phyloP scores from a whole-genome alignment of 2,113 vertebrate species.

The Gobiocypris rarus region DNA sequence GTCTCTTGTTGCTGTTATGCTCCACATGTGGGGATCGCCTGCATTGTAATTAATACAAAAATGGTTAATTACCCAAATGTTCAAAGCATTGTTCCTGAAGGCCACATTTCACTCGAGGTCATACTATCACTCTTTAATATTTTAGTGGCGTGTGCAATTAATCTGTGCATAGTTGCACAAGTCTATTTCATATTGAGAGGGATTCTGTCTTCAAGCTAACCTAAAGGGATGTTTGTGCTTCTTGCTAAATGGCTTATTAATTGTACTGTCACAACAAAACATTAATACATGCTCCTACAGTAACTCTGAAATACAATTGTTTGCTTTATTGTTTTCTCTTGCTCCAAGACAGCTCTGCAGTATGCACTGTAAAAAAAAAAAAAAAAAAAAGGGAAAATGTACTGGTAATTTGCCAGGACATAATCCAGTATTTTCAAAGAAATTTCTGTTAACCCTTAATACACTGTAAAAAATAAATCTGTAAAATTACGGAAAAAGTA shows the following conservation, averaged over 20 bases:
- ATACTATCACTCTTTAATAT: conserved; percentile 41
- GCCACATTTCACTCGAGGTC: conserved; percentile 54
- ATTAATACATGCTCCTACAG: conserved; percentile 17
- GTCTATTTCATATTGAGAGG: conserved; percentile 26
- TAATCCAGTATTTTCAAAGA: too few relatives aligned
- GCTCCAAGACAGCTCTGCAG: background rate
- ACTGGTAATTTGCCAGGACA: too few relatives aligned
- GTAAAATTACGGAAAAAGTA: too few relatives aligned
- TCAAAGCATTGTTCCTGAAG: conserved; percentile 46
- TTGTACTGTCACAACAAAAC: conserved; percentile 48
- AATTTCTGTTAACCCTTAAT: too few relatives aligned
- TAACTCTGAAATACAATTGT: conserved; percentile 7
- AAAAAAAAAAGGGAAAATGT: too few relatives aligned
- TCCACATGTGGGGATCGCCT: conserved; percentile 24
- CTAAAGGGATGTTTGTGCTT: conserved; percentile 6
- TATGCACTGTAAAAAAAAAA: background rate
- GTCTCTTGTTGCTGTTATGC: conserved; percentile 35
- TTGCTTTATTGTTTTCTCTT: conserved; percentile 14
- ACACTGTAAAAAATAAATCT: too few relatives aligned
- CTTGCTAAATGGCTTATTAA: conserved; percentile 55
- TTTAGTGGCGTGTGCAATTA: conserved; percentile 58
- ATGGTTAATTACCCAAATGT: conserved; percentile 56
- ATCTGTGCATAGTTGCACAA: conserved; percentile 35
- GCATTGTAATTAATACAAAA: conserved; percentile 49
- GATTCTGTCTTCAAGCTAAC: conserved; percentile 44